A percentile compares a stretch with the other conserved stretches of the same genome.
These are phyloP conservation scores for Sminthurinus signatus DNA, from an alignment of 1,140 invertebrate genomes.

Conservation along the genomic window DNA sequence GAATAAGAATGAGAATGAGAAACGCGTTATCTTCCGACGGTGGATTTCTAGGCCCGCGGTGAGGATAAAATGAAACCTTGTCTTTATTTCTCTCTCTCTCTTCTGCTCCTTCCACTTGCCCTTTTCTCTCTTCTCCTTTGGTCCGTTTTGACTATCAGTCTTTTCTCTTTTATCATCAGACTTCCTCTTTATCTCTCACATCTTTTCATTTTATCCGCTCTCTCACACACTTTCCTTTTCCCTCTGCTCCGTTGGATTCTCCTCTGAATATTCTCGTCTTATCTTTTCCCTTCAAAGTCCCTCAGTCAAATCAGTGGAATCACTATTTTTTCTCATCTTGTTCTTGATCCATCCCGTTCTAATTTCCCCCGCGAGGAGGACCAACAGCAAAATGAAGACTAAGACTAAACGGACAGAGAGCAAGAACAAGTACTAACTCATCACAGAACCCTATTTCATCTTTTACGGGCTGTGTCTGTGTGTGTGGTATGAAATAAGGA, in stretches of 20 bases:
- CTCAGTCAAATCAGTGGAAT: not conserved
- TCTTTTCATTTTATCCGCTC: not conserved
- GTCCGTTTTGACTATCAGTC: no score
- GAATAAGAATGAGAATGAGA: no score
- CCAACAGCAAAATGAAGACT: not conserved
- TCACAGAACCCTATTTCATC: not conserved
- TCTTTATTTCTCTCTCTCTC: not conserved
- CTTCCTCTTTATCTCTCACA: no score
- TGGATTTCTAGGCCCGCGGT: slow-evolving; percentile 7
- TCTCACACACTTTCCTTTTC: not conserved
- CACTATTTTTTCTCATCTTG: slow-evolving; percentile 16
- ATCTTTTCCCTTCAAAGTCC: slow-evolving; percentile 3
- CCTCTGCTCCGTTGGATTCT: not conserved
- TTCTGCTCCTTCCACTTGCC: not conserved
- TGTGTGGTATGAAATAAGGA: not conserved
- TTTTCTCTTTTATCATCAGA: no score
- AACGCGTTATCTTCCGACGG: not conserved
- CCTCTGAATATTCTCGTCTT: no score
- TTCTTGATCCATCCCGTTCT: not conserved
- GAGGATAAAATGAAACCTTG: slow-evolving; percentile 14
- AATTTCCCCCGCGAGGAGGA: slow-evolving; percentile 1
- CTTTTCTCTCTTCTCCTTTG: not conserved
- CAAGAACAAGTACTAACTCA: not conserved
- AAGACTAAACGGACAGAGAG: not conserved
- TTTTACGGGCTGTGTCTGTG: not conserved